phyloP scores from a whole-genome alignment of 2,888 invertebrate species.

The Nephrotoma appendiculata region DNA sequence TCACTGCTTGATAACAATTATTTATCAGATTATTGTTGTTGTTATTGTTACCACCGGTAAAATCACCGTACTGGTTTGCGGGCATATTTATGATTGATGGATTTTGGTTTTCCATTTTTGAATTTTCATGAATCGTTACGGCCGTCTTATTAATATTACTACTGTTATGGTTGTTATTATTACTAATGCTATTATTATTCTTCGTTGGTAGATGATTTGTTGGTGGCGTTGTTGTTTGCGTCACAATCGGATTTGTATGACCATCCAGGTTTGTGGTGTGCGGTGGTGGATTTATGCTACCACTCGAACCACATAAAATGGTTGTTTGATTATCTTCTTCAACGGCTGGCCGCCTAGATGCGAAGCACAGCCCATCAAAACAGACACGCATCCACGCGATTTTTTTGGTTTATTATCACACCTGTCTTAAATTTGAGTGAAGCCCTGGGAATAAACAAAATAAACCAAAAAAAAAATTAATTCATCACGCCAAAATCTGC shows the following conservation, averaged over 20 bases:
- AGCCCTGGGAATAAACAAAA: background rate
- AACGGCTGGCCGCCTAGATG: conserved; percentile 69
- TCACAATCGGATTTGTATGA: background rate
- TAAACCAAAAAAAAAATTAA: background rate
- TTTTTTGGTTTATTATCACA: conserved; percentile 19
- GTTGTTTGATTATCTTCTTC: conserved; percentile 47
- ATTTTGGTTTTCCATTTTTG: conserved; percentile 1
- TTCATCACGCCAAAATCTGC: background rate
- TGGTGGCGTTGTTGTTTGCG: conserved; percentile 15
- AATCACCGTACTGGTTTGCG: background rate
- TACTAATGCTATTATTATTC: conserved; percentile 14
- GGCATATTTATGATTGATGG: background rate
- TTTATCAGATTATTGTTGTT: background rate
- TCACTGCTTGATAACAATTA: background rate
- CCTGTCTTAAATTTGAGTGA: background rate
- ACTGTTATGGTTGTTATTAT: conserved; percentile 15
- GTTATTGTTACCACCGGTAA: background rate
- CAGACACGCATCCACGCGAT: conserved; percentile 81
- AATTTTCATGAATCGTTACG: conserved; percentile 9
- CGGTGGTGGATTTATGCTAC: background rate
- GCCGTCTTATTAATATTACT: conserved; percentile 19
- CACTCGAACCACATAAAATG: background rate
- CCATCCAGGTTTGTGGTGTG: background rate
- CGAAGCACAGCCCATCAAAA: conserved; percentile 81
- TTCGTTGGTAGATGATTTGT: conserved; percentile 13